A percentile compares a stretch with the other conserved stretches of the same genome.
Evolutionary conservation across 2,888 invertebrate genomes (phyloP).

Genomic region (Clivina fossor): DNA sequence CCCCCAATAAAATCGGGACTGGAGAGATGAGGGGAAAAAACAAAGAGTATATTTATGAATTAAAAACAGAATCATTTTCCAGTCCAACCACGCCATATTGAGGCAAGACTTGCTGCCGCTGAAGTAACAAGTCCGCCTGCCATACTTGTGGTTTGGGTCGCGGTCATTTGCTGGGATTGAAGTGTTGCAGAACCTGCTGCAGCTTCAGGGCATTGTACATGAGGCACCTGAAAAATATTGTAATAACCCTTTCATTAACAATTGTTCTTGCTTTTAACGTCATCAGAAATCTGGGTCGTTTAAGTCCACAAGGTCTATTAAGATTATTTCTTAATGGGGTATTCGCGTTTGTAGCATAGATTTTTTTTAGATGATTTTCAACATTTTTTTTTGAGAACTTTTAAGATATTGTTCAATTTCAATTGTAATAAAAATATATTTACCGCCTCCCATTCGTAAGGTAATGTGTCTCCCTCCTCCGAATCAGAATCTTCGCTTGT

Average conservation of each 20-base stretch:
- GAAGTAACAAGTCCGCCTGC: constrained; percentile 78
- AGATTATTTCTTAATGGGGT: no score
- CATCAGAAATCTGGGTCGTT: not conserved
- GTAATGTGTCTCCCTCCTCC: constrained; percentile 72
- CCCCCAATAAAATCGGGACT: not conserved
- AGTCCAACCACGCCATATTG: constrained; percentile 77
- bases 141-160: constrained; percentile 57
- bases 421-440: no score
- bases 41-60: no score
- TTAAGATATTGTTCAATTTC: no score
- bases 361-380: no score
- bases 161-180: constrained; percentile 51
- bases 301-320: no score
- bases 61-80: no score
- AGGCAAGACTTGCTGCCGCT: constrained; percentile 79
- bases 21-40: no score
- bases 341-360: no score
- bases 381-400: no score
- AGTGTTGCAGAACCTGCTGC: constrained; percentile 45
- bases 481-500: constrained; percentile 65
- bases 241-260: not conserved
- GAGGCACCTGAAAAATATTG: constrained; percentile 55
- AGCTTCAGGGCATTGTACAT: constrained; percentile 59
- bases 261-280: not conserved
- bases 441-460: constrained; percentile 81